phyloP scores from a whole-genome alignment of 1,140 invertebrate species.

The Drosophila neocordata region DNA sequence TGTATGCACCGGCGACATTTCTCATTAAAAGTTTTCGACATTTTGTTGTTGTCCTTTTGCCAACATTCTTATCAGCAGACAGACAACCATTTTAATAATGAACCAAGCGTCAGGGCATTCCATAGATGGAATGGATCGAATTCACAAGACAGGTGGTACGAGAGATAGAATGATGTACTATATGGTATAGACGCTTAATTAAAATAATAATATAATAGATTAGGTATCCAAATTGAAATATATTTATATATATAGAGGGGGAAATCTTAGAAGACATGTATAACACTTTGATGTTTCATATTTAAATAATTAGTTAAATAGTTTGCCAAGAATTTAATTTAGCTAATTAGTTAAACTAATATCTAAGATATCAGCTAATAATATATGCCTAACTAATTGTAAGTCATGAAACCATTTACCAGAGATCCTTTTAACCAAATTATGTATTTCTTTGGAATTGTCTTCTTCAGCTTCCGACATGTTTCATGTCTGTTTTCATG shows the following conservation, averaged over 20 bases:
- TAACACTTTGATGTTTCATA: no score
- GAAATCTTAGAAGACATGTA: no score
- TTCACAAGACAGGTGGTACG: slow-evolving; percentile 49
- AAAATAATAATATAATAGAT: slow-evolving; percentile 20
- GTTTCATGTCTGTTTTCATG: background rate
- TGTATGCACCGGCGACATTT: slow-evolving; percentile 66
- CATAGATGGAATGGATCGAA: background rate
- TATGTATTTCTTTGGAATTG: background rate
- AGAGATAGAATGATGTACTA: background rate
- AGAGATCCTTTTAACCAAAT: background rate
- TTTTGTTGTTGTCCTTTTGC: slow-evolving; percentile 36
- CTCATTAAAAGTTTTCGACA: slow-evolving; percentile 72
- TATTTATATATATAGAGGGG: no score
- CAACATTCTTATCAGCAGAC: slow-evolving; percentile 73
- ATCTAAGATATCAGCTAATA: background rate
- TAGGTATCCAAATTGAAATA: no score
- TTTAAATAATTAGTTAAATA: no score
- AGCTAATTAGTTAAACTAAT: background rate
- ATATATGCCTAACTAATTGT: background rate
- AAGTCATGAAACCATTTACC: background rate
- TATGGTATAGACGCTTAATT: slow-evolving; percentile 31
- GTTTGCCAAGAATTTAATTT: no score
- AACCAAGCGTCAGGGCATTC: slow-evolving; percentile 21
- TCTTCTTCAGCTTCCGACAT: no score
- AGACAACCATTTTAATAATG: slow-evolving; percentile 66